Percentiles rank a stretch among this genome's conserved stretches.
phyloP scores from a whole-genome alignment of 1,140 invertebrate species.

The Megathymus violae region DNA sequence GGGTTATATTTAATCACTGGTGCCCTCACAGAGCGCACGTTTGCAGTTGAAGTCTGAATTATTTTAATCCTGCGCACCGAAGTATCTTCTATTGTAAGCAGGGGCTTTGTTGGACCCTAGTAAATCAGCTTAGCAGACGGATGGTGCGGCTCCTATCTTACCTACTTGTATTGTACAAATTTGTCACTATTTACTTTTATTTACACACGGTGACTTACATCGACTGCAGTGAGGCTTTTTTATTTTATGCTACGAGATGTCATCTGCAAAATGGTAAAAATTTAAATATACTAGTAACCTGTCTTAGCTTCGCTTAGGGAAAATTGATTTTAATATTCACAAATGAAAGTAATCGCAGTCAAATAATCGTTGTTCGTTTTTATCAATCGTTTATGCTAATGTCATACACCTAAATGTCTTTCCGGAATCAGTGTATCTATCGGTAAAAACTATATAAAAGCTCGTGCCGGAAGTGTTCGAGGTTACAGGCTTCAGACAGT shows the following conservation, averaged over 20 bases:
- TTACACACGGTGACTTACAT: conserved; percentile 45
- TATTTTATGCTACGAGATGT: conserved; percentile 18
- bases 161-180: conserved; percentile 64
- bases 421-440: too few relatives aligned
- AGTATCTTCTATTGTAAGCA: conserved; percentile 70
- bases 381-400: too few relatives aligned
- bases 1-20: conserved; percentile 77
- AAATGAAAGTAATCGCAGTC: too few relatives aligned
- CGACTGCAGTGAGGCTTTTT: conserved; percentile 4
- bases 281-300: conserved; percentile 13
- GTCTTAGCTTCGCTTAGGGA: too few relatives aligned
- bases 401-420: too few relatives aligned
- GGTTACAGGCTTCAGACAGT: too few relatives aligned
- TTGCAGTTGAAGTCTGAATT: conserved; percentile 74
- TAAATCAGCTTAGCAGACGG: conserved; percentile 79
- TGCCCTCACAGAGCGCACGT: conserved; percentile 67
- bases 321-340: too few relatives aligned
- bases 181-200: conserved; percentile 56
- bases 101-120: conserved; percentile 58
- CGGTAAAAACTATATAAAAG: too few relatives aligned
- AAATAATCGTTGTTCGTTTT: too few relatives aligned
- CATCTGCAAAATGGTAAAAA: conserved; percentile 24
- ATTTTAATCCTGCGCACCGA: conserved; percentile 72
- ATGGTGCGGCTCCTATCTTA: conserved; percentile 64
- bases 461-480: too few relatives aligned